These are phyloP conservation scores for Gambelia wislizenii DNA, from an alignment of 2,797 vertebrate species.

Conservation along the genomic window DNA sequence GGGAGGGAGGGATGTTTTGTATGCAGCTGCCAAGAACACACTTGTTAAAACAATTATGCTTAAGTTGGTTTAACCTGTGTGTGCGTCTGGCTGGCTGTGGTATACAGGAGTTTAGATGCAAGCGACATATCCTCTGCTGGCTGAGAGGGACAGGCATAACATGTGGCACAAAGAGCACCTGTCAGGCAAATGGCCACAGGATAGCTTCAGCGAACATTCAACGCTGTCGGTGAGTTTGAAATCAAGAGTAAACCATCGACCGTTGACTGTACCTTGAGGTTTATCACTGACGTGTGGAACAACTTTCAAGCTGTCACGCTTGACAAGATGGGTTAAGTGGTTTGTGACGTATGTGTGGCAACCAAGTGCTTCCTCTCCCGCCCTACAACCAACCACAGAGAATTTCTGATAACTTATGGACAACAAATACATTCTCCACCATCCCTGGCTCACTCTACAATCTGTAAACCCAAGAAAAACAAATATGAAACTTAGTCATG, in stretches of 20 bases:
- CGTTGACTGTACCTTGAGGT: conserved; percentile 99
- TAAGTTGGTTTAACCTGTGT: neutral
- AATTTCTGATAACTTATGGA: neutral
- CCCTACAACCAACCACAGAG: neutral
- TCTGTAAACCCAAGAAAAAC: neutral
- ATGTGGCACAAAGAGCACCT: conserved; percentile 43
- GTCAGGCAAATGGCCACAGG: conserved; percentile 51
- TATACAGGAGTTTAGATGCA: conserved; percentile 46
- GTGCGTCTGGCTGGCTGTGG: neutral
- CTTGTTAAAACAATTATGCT: neutral
- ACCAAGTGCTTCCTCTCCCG: neutral
- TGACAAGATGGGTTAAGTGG: conserved; percentile 55
- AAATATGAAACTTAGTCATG: neutral
- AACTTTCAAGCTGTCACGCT: conserved; percentile 42
- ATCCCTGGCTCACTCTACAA: neutral
- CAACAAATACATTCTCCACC: too few relatives aligned
- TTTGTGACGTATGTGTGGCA: conserved; percentile 58
- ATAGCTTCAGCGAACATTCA: conserved; percentile 97
- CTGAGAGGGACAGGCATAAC: conserved; percentile 63
- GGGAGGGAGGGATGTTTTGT: neutral
- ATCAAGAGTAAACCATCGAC: conserved; percentile 96
- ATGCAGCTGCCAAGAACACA: conserved; percentile 63
- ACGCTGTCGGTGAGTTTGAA: conserved; percentile 99
- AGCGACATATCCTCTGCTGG: conserved; percentile 65
- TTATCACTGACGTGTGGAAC: conserved; percentile 74